A percentile compares a stretch with the other conserved stretches of the same genome.
phyloP scores from a whole-genome alignment of 2,888 invertebrate genomes.

The Chrysolina americana region DNA sequence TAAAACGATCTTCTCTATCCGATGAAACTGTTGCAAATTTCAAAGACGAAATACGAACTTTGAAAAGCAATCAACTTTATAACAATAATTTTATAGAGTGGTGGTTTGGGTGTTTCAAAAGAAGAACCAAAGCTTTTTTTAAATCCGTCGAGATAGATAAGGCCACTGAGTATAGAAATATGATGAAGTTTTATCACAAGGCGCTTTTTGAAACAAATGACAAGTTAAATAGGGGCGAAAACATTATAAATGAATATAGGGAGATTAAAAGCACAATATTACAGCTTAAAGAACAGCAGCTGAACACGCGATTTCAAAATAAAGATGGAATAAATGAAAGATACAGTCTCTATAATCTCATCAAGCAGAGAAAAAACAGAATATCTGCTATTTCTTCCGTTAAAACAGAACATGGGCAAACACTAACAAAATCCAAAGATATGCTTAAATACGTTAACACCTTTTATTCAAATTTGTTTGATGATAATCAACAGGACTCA shows the following conservation, averaged over 20 bases:
- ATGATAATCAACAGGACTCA: no score
- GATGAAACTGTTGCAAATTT: neutral
- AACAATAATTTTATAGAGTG: neutral
- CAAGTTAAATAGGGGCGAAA: neutral
- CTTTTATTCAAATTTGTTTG: neutral
- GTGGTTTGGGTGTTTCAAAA: slow-evolving; percentile 6
- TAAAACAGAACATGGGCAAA: neutral
- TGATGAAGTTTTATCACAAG: neutral
- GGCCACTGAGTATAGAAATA: neutral
- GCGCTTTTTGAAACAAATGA: neutral
- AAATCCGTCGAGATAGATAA: neutral
- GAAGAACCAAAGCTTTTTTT: neutral
- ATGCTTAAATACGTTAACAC: neutral
- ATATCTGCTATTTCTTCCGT: neutral
- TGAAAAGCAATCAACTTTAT: neutral
- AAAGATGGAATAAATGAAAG: no score
- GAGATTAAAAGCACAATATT: neutral
- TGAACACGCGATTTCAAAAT: neutral
- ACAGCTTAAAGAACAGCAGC: slow-evolving; percentile 5
- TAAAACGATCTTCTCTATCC: neutral
- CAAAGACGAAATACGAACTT: neutral
- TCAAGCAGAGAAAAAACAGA: neutral
- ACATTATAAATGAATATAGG: slow-evolving; percentile 5
- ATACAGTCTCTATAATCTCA: no score
- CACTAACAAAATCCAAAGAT: neutral